phyloP scores from a whole-genome alignment of 2,888 invertebrate species.

The Lycophotia porphyrea region DNA sequence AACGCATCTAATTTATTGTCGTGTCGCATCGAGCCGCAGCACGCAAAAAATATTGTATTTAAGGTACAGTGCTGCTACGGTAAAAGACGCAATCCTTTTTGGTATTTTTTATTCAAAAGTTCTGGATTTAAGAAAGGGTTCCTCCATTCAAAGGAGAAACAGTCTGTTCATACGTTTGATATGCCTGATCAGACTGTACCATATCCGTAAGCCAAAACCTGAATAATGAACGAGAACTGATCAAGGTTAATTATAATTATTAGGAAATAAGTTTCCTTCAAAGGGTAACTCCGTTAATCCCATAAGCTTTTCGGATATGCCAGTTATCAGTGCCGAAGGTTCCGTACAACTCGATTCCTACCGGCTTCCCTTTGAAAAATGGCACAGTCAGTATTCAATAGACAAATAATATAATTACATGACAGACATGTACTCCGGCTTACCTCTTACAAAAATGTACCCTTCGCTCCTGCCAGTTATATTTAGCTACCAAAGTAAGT shows the following conservation, averaged over 20 bases:
- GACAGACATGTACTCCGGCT: no score
- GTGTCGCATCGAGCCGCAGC: conserved; percentile 78
- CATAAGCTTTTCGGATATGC: background rate
- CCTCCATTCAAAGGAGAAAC: background rate
- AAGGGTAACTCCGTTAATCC: background rate
- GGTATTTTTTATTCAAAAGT: conserved; percentile 41
- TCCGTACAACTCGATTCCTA: no score
- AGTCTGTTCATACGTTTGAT: background rate
- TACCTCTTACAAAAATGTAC: no score
- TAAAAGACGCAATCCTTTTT: conserved; percentile 34
- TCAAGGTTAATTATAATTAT: background rate
- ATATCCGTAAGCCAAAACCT: no score
- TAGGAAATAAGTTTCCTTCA: background rate
- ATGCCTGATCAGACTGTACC: background rate
- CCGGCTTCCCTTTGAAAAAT: no score
- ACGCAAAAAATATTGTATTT: conserved; percentile 85
- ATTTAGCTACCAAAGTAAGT: background rate
- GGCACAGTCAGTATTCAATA: no score
- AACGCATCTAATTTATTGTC: conserved; percentile 89
- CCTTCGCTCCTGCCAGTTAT: no score
- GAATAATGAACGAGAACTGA: background rate
- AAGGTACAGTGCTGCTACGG: conserved; percentile 74
- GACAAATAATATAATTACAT: no score
- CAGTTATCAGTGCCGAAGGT: no score
- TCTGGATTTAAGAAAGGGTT: conserved; percentile 17